These are phyloP conservation scores for Charina bottae DNA, from an alignment of 2,113 vertebrate genomes.

Conservation along the genomic window DNA sequence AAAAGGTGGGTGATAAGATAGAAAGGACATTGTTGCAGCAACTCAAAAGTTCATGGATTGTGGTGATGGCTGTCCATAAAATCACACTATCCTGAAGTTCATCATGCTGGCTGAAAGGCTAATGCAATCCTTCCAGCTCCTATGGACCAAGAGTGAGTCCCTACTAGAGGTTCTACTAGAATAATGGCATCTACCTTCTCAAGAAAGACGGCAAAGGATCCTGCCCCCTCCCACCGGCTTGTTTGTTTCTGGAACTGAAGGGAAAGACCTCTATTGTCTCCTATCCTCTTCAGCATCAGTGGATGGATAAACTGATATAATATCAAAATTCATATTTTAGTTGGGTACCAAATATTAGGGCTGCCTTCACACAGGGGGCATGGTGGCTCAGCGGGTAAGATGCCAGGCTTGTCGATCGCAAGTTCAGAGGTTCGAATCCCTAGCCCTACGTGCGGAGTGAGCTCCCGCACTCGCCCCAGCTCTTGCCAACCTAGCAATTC, in stretches of 20 bases:
- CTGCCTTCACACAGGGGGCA: neutral
- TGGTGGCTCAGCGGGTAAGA: too few species aligned
- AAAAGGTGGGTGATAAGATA: neutral
- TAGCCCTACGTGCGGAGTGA: too few species aligned
- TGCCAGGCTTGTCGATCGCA: too few species aligned
- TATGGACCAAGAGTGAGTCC: too few species aligned
- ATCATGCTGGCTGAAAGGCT: neutral
- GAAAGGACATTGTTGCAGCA: neutral
- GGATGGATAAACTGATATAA: neutral
- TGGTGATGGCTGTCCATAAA: neutral
- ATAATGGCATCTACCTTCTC: neutral
- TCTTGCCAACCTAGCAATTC: too few species aligned
- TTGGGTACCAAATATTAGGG: neutral
- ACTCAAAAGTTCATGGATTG: neutral
- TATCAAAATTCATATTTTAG: neutral
- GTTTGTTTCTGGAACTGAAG: neutral
- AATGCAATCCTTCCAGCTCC: neutral
- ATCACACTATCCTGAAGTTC: neutral
- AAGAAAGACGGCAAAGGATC: neutral
- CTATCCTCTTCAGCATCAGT: neutral
- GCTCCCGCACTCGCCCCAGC: too few species aligned
- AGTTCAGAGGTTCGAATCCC: too few species aligned
- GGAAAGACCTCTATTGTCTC: neutral
- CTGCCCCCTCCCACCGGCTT: neutral
- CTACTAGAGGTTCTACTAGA: neutral